A percentile compares a stretch with the other conserved stretches of the same genome.
Conservation (phyloP, 2,888 invertebrate species). For the Cantharis rustica region DNA sequence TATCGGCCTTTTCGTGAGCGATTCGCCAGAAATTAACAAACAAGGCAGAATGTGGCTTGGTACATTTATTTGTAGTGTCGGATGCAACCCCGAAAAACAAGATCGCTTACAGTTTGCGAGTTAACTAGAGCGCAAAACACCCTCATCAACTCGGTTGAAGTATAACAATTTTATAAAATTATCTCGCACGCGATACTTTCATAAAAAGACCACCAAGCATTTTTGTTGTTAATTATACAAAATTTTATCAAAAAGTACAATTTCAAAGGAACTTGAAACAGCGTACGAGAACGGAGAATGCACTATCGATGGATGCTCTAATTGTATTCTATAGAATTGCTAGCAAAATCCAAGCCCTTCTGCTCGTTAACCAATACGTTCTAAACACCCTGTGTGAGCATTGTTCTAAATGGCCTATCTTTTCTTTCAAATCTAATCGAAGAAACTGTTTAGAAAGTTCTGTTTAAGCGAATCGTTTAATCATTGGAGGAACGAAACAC, state of each 20-base stretch:
- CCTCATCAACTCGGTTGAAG: not conserved
- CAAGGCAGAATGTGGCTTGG: not conserved
- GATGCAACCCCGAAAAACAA: not conserved
- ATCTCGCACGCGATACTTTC: not conserved
- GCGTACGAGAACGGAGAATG: not conserved
- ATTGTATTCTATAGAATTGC: not conserved
- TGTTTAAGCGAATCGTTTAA: not conserved
- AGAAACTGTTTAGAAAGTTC: not conserved
- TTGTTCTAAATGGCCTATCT: not conserved
- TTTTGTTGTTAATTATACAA: not conserved
- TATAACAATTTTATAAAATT: not conserved
- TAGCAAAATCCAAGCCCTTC: not conserved
- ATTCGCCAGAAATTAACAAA: not conserved
- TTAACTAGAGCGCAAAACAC: not conserved
- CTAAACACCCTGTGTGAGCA: not conserved
- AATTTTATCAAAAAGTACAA: not conserved
- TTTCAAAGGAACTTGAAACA: not conserved
- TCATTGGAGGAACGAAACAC: not conserved
- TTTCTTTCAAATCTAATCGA: not conserved
- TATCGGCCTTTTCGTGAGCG: not conserved
- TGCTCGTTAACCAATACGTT: not conserved
- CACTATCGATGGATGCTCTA: not conserved
- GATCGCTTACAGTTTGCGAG: not conserved
- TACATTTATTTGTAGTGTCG: not conserved
- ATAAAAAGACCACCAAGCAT: not conserved